Conservation (phyloP, 2,797 vertebrate genomes). For the Gouania willdenowi region DNA sequence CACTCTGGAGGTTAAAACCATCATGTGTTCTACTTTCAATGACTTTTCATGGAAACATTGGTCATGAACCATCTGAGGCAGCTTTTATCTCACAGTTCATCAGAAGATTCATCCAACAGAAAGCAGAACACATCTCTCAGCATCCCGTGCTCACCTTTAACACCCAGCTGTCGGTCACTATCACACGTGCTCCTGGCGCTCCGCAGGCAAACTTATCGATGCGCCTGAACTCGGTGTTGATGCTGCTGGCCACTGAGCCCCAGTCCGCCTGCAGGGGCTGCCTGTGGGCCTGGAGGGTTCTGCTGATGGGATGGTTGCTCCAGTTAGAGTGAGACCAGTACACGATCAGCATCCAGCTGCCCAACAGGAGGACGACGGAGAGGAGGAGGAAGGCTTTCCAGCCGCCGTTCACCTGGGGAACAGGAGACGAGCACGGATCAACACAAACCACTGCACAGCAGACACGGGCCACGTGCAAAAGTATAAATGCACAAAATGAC, state of each 20-base stretch:
- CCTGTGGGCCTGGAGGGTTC: conserved; percentile 73
- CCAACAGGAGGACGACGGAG: conserved; percentile 69
- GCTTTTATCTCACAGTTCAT: too few species aligned
- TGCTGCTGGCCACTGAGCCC: conserved; percentile 81
- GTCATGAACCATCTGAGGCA: too few species aligned
- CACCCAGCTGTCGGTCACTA: conserved; percentile 92
- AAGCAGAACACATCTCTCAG: too few species aligned
- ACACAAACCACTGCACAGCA: too few species aligned
- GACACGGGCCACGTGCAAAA: too few species aligned
- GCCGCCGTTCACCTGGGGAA: conserved; percentile 59
- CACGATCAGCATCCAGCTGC: conserved; percentile 69
- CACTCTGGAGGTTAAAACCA: too few species aligned
- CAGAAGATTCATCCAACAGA: too few species aligned
- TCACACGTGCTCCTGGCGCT: conserved; percentile 80
- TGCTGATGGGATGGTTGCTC: conserved; percentile 83
- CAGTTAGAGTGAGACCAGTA: conserved; percentile 83
- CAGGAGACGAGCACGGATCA: too few species aligned
- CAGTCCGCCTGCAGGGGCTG: conserved; percentile 70
- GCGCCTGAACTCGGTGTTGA: conserved; percentile 88
- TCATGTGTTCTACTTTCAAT: too few species aligned
- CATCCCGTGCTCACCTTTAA: conserved; percentile 83
- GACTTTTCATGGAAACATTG: too few species aligned
- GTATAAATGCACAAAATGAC: too few species aligned
- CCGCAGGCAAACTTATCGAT: conserved; percentile 94
- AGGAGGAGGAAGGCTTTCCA: conserved; percentile 80